Evolutionary conservation across 2,113 vertebrate genomes (phyloP).

Genomic region (Microtus pennsylvanicus): DNA sequence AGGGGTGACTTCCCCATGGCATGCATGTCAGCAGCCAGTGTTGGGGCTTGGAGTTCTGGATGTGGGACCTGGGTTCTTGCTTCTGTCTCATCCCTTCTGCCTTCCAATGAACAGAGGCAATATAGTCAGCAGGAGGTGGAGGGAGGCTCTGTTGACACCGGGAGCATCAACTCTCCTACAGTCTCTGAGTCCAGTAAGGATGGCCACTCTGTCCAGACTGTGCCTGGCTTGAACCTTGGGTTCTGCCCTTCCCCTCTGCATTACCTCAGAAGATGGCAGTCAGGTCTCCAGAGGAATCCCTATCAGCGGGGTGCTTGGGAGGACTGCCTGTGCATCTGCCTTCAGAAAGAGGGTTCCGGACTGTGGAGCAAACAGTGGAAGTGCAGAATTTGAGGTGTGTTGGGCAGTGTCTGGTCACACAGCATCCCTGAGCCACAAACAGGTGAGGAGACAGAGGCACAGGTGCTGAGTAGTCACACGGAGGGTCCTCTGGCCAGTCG

Average conservation of each 20-base stretch:
- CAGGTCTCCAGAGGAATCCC: not conserved
- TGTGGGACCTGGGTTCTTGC: not conserved
- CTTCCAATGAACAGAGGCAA: accelerated
- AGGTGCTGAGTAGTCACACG: accelerated
- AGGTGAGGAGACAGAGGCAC: accelerated
- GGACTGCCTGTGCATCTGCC: not conserved
- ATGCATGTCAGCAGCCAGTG: accelerated
- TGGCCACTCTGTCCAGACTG: not conserved
- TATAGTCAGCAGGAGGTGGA: not conserved
- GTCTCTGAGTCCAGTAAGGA: accelerated
- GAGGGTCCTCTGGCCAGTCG: accelerated
- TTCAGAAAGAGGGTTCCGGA: not conserved
- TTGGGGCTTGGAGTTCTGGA: not conserved
- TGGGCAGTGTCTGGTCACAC: accelerated
- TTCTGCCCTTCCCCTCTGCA: not conserved
- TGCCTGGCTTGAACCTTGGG: too few species aligned
- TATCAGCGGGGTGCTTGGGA: accelerated
- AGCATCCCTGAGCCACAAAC: accelerated
- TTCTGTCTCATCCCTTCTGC: not conserved
- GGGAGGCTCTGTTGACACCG: not conserved
- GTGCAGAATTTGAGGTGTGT: accelerated
- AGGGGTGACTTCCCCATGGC: too few species aligned
- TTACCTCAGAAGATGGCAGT: accelerated
- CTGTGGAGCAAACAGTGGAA: accelerated
- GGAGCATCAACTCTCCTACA: too few species aligned